phyloP scores from a whole-genome alignment of 1,140 invertebrate species.

The Elysia chlorotica region DNA sequence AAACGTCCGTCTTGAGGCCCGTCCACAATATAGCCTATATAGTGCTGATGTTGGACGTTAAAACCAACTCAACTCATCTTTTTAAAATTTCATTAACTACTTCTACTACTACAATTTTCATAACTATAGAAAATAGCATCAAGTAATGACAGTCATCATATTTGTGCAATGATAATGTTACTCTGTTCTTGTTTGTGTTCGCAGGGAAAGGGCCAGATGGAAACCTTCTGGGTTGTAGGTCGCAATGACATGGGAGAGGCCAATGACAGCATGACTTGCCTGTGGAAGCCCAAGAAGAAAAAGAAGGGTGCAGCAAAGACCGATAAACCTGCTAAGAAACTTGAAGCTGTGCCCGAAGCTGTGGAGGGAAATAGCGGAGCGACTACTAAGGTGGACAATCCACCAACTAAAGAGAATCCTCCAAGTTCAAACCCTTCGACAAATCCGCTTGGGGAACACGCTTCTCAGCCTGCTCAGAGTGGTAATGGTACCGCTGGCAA shows the following conservation, averaged over 20 bases:
- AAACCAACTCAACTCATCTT: not conserved
- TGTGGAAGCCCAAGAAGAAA: conserved; percentile 32
- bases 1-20: not conserved
- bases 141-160: not conserved
- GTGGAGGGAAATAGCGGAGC: too few relatives aligned
- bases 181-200: not conserved
- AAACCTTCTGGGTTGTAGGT: conserved; percentile 39
- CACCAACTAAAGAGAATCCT: too few relatives aligned
- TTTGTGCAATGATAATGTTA: not conserved
- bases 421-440: too few relatives aligned
- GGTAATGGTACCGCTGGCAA: too few relatives aligned
- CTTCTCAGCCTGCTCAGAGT: too few relatives aligned
- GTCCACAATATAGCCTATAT: not conserved
- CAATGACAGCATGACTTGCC: conserved; percentile 48
- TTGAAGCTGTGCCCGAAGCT: not conserved
- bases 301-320: not conserved
- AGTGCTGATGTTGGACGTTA: not conserved
- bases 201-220: conserved; percentile 43
- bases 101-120: not conserved
- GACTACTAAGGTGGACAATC: too few relatives aligned
- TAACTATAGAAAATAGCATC: not conserved
- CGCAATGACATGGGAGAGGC: conserved; percentile 36
- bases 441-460: too few relatives aligned
- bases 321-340: not conserved
- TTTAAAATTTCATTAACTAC: not conserved